phyloP scores from a whole-genome alignment of 2,888 invertebrate genomes.

The Digitonthophagus gazella region DNA sequence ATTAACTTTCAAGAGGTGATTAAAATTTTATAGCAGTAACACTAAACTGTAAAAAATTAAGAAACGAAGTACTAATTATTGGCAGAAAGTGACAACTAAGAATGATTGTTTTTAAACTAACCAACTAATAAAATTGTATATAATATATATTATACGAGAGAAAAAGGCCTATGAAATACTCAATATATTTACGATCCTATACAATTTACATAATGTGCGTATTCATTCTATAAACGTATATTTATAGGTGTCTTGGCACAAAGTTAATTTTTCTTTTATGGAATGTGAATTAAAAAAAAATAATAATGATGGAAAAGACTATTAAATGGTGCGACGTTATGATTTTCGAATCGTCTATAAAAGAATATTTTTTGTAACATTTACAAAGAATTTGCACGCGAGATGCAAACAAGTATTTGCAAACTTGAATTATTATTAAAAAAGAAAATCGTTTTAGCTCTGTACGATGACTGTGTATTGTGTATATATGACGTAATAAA shows the following conservation, averaged over 20 bases:
- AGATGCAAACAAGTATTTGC: not conserved
- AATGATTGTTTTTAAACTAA: no score
- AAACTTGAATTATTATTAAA: not conserved
- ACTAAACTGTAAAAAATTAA: not conserved
- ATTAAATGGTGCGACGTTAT: not conserved
- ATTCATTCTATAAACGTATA: not conserved
- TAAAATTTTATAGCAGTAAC: not conserved
- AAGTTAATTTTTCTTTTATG: not conserved
- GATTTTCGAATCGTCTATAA: not conserved
- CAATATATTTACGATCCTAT: not conserved
- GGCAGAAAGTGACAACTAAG: not conserved
- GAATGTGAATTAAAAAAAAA: not conserved
- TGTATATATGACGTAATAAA: not conserved
- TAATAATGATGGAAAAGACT: not conserved
- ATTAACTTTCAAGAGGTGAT: not conserved
- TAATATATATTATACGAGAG: not conserved
- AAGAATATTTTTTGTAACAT: conserved; percentile 25
- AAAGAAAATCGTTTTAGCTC: not conserved
- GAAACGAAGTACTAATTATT: not conserved
- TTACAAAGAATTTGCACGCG: conserved; percentile 15
- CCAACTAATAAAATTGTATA: no score
- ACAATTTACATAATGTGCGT: not conserved
- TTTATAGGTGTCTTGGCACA: not conserved
- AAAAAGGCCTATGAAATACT: not conserved
- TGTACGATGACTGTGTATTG: not conserved